Conservation (phyloP, 2,797 vertebrate species). For the Helostoma temminkii region DNA sequence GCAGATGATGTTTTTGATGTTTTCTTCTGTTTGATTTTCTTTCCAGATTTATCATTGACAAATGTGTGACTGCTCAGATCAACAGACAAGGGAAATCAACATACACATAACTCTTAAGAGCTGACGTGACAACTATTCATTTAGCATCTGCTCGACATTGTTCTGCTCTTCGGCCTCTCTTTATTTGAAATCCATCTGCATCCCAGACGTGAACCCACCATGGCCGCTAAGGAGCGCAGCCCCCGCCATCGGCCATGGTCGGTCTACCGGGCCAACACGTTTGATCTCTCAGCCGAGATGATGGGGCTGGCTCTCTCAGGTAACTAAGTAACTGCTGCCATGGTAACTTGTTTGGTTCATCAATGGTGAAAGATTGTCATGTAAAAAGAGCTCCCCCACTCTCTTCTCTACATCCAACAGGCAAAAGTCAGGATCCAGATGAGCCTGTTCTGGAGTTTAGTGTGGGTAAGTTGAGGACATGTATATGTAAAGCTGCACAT, state of each 20-base stretch:
- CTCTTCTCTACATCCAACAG: conserved; percentile 73
- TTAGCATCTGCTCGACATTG: not conserved
- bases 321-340: conserved; percentile 75
- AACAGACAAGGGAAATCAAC: not conserved
- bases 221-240: conserved; percentile 94
- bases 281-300: conserved; percentile 95
- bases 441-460: conserved; percentile 99
- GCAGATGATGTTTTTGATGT: conserved; percentile 16
- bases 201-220: conserved; percentile 82
- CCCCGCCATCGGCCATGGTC: conserved; percentile 94
- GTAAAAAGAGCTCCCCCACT: not conserved
- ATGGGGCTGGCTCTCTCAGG: conserved; percentile 93
- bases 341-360: conserved; percentile 51
- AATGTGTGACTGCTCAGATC: conserved; percentile 29
- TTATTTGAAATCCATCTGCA: conserved; percentile 8
- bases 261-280: conserved; percentile 93
- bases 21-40: conserved; percentile 6
- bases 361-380: conserved; percentile 21
- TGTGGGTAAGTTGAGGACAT: conserved; percentile 86
- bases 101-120: not conserved
- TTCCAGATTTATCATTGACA: conserved; percentile 50
- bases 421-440: conserved; percentile 96
- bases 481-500: not conserved
- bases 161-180: conserved; percentile 8
- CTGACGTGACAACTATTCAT: conserved; percentile 1